Evolutionary conservation across 1,140 invertebrate species (phyloP).

Genomic region (Saccostrea cuccullata): DNA sequence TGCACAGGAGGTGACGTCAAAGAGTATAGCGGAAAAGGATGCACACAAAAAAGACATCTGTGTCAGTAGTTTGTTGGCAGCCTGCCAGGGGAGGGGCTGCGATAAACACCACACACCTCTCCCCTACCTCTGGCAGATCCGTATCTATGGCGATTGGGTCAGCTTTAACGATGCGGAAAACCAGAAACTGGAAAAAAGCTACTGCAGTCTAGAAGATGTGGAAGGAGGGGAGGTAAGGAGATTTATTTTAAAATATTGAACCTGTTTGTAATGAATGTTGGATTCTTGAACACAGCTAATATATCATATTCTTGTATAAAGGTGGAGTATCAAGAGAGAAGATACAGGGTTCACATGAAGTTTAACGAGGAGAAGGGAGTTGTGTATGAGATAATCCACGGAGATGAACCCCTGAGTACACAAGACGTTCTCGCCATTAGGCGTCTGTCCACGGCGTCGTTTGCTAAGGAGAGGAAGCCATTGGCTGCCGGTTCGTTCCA

Average conservation of each 20-base stretch:
- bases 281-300: too few species aligned
- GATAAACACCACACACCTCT: neutral
- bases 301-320: neutral
- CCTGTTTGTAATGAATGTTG: too few species aligned
- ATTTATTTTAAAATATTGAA: too few species aligned
- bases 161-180: neutral
- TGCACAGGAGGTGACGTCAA: neutral
- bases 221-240: neutral
- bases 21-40: neutral
- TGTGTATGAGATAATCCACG: conserved; percentile 6
- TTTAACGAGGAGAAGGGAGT: neutral
- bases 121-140: conserved; percentile 12
- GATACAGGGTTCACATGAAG: neutral
- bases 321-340: neutral
- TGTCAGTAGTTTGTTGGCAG: neutral
- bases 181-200: neutral
- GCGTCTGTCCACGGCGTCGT: neutral
- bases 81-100: neutral
- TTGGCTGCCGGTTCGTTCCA: neutral
- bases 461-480: neutral
- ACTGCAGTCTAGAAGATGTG: neutral
- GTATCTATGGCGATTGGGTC: conserved; percentile 5
- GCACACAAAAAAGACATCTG: conserved; percentile 29
- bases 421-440: neutral
- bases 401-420: neutral